Evolutionary conservation across 2,113 vertebrate species (phyloP), one percentile per base, ranked within the genome.

Genomic region (Ahaetulla prasina): DNA sequence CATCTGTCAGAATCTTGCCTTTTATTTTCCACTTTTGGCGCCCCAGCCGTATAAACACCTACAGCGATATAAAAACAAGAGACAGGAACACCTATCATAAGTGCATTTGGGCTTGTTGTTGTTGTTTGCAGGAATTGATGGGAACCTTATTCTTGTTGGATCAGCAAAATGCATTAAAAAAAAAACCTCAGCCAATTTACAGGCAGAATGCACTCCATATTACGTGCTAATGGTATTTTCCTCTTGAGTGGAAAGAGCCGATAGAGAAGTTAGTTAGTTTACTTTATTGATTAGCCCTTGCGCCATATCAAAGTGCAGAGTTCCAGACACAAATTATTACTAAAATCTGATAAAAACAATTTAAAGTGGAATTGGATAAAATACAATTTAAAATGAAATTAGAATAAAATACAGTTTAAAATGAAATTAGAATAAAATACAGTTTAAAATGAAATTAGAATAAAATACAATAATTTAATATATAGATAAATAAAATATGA

Each of bases 1-100:
- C 98, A 16, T 99, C 99, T 0, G 98, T 97, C 95, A 99, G 98
- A 3, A 99, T 99, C 94, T 96, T 98, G 90, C 99, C 99, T 95
- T 97, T 98, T 95, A 99, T 97, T 97, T 96, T 98, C 99, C 99
- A 99, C 45, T 99, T 98, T 91, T 99, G 99, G 43, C 98, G 98
- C 3, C 99, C 99, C 95, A 99, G 93, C 6, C 98, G 95, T 94
- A 99, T 96, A 74, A 98, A 96, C 93, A 99, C 99, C 99, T 99
- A 96, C 4, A 54, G n/a, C 68, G 91, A 0, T 11, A 92, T 0
- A 0, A 23, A 68, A 10, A 8, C 35, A 80, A 80, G 16, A 80
- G 74, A 43, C 74, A 4, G n/a, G 18, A 68, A n/a, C 0, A 0
- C 0, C 27, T 49, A n/a, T 8, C 45, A 39, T 57, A 90, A 93